Conservation (phyloP, 1,140 invertebrate genomes). For the Antheraea mylitta region DNA sequence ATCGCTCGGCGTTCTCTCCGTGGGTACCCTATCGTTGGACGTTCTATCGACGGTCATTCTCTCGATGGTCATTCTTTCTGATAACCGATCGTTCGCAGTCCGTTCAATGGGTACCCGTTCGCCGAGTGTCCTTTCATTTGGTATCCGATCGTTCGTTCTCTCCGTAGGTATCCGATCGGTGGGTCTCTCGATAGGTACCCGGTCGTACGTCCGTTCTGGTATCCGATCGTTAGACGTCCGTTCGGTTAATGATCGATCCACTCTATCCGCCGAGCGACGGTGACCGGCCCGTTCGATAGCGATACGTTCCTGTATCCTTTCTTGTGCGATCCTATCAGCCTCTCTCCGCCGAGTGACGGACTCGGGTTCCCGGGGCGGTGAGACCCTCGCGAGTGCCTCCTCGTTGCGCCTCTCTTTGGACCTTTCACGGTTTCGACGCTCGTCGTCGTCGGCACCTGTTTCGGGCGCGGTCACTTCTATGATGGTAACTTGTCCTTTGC, state of each 20-base stretch:
- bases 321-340: conserved; percentile 42
- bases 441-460: conserved; percentile 47
- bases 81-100: conserved; percentile 35
- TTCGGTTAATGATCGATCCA: background rate
- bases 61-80: conserved; percentile 17
- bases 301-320: conserved; percentile 48
- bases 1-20: conserved; percentile 27
- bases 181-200: conserved; percentile 21
- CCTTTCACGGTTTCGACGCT: conserved; percentile 42
- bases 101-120: conserved; percentile 46
- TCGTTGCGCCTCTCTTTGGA: conserved; percentile 51
- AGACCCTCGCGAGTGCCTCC: conserved; percentile 60
- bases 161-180: conserved; percentile 31
- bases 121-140: conserved; percentile 31
- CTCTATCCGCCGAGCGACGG: conserved; percentile 28
- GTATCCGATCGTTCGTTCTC: conserved; percentile 49
- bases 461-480: conserved; percentile 62
- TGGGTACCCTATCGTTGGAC: conserved; percentile 16
- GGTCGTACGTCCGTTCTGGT: conserved; percentile 9
- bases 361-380: conserved; percentile 53
- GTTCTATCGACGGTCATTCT: conserved; percentile 14
- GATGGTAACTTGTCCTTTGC: conserved; percentile 81
- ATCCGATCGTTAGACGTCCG: conserved; percentile 22
- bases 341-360: conserved; percentile 45
- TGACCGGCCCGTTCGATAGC: conserved; percentile 47